A percentile compares a stretch with the other conserved stretches of the same genome.
Conservation (phyloP, 2,888 invertebrate genomes). For the Panzeria rudis region DNA sequence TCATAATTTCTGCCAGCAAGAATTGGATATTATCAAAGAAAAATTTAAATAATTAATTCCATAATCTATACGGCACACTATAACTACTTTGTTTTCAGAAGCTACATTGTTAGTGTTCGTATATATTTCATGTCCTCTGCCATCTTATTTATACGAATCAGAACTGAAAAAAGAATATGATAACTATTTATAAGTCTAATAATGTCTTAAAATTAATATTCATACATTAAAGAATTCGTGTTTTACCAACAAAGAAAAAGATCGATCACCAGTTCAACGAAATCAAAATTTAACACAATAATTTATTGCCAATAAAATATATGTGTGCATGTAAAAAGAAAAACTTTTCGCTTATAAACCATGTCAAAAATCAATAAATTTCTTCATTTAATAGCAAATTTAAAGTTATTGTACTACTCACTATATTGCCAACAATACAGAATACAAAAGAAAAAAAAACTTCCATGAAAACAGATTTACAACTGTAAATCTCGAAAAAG, state of each 20-base stretch:
- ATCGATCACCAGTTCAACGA: not conserved
- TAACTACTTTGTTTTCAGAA: no score
- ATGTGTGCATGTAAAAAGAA: not conserved
- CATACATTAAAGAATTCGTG: not conserved
- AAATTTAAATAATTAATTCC: no score
- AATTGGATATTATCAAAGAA: no score
- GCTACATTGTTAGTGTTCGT: no score
- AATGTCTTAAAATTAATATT: not conserved
- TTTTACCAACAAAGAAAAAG: not conserved
- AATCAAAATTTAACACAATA: not conserved
- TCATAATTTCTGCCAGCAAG: no score
- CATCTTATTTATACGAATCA: no score
- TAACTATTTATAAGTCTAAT: no score
- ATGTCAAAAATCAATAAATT: constrained; percentile 5
- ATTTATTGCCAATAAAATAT: not conserved
- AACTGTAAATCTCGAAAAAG: not conserved
- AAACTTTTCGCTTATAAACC: not conserved
- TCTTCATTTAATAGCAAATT: constrained; percentile 22
- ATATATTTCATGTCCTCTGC: no score
- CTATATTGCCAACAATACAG: not conserved
- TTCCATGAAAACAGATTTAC: constrained; percentile 8
- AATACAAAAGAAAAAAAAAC: not conserved
- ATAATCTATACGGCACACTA: no score
- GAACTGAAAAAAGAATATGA: no score
- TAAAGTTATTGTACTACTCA: constrained; percentile 16